Evolutionary conservation across 2,113 vertebrate species (phyloP).

Genomic region (Pandion haliaetus): DNA sequence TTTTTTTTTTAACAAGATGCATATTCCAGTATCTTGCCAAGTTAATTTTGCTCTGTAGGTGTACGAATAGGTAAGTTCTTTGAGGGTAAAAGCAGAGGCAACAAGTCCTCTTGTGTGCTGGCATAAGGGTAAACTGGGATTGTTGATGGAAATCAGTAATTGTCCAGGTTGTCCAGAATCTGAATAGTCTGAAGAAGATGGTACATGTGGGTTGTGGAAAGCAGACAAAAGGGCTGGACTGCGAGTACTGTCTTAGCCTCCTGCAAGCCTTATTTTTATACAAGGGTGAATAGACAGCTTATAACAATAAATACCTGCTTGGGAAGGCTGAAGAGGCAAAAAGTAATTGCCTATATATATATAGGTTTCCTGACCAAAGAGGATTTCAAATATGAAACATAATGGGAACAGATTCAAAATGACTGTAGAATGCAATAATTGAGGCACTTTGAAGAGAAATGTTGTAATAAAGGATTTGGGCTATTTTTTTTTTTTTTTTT

Average conservation of each 20-base stretch:
- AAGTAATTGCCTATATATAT: not conserved
- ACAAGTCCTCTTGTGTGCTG: not conserved
- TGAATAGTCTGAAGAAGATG: not conserved
- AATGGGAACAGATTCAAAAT: not conserved
- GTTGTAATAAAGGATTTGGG: not conserved
- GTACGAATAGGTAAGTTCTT: not conserved
- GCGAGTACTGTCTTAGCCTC: not conserved
- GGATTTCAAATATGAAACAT: not conserved
- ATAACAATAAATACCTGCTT: not conserved
- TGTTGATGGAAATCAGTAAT: not conserved
- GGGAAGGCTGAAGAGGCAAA: not conserved
- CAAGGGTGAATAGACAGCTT: not conserved
- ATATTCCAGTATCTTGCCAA: not conserved
- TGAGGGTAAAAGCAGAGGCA: not conserved
- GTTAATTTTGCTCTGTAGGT: not conserved
- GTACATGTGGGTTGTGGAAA: not conserved
- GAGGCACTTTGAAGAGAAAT: not conserved
- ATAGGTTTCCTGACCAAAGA: not conserved
- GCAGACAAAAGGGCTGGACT: not conserved
- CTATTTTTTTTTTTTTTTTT: not conserved
- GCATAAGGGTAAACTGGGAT: not conserved
- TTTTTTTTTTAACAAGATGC: not conserved
- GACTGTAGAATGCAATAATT: not conserved
- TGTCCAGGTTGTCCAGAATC: not conserved
- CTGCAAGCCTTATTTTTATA: not conserved